A percentile compares a stretch with the other conserved stretches of the same genome.
Evolutionary conservation across 2,888 invertebrate species (phyloP).

Genomic region (Meganola albula): DNA sequence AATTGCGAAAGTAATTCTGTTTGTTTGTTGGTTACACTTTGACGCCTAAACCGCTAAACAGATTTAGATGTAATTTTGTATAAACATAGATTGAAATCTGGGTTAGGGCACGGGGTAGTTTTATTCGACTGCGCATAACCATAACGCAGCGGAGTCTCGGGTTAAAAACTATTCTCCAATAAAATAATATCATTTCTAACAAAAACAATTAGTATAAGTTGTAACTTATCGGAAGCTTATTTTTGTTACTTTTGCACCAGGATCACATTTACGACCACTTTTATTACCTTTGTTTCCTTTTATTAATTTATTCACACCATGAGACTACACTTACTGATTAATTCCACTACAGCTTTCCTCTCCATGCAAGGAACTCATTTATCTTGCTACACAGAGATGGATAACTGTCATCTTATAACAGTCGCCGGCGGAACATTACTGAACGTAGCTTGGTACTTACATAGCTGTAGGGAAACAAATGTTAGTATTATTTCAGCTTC

Average conservation of each 20-base stretch:
- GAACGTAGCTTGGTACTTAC: conserved; percentile 21
- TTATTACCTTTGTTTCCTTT: conserved; percentile 42
- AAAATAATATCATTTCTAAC: background rate
- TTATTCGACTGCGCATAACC: too few species aligned
- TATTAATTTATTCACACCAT: conserved; percentile 31
- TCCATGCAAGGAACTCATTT: background rate
- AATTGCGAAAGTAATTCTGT: too few species aligned
- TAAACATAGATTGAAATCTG: too few species aligned
- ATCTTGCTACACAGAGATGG: conserved; percentile 32
- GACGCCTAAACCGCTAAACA: too few species aligned
- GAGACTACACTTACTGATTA: background rate
- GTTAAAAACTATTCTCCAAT: too few species aligned
- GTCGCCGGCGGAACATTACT: conserved; percentile 24
- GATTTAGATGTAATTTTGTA: too few species aligned
- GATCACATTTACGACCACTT: conserved; percentile 46
- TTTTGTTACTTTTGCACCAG: conserved; percentile 39
- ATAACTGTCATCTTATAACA: conserved; percentile 24
- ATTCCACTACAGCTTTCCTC: conserved; percentile 12
- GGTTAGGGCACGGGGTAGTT: too few species aligned
- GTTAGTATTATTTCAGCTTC: conserved; percentile 56
- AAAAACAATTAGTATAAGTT: background rate
- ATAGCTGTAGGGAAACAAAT: conserved; percentile 29
- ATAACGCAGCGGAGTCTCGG: too few species aligned
- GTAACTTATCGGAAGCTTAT: conserved; percentile 30
- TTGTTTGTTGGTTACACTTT: too few species aligned